These are phyloP conservation scores for Ormyrus rosae DNA, from an alignment of 2,888 invertebrate genomes.

Conservation along the genomic window DNA sequence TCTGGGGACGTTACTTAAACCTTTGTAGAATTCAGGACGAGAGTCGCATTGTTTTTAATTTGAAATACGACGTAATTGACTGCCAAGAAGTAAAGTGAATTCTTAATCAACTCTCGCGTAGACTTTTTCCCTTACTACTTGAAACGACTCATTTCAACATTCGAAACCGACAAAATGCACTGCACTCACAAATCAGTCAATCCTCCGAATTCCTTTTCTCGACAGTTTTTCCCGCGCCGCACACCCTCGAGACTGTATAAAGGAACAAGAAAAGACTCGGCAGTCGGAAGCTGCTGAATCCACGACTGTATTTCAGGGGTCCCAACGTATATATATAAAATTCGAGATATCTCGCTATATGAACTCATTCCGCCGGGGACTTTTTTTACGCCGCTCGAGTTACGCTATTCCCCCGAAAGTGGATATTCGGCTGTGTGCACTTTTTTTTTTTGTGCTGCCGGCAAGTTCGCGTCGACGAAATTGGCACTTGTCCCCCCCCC, in stretches of 20 bases:
- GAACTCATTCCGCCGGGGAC: conserved; percentile 2
- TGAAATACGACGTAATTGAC: too few relatives aligned
- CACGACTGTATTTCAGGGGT: conserved; percentile 7
- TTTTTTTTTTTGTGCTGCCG: conserved; percentile 9
- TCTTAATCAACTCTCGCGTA: too few relatives aligned
- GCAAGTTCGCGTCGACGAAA: not conserved
- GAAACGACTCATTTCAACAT: too few relatives aligned
- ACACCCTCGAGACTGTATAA: not conserved
- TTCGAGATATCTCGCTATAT: conserved; percentile 9
- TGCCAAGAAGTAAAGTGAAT: too few relatives aligned
- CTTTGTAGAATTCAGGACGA: too few relatives aligned
- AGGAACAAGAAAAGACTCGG: not conserved
- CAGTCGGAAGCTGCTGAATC: not conserved
- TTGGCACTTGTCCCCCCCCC: not conserved
- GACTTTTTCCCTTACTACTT: too few relatives aligned
- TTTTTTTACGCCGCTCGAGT: conserved; percentile 13
- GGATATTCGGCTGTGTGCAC: not conserved
- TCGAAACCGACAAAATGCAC: too few relatives aligned
- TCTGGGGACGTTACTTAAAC: too few relatives aligned
- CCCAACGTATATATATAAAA: conserved; percentile 31
- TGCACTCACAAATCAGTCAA: too few relatives aligned
- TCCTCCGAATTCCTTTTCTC: too few relatives aligned
- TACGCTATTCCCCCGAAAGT: conserved; percentile 8
- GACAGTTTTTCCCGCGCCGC: too few relatives aligned
- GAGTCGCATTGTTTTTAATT: too few relatives aligned